phyloP scores from a whole-genome alignment of 2,888 invertebrate genomes.

The Lottia scabra region DNA sequence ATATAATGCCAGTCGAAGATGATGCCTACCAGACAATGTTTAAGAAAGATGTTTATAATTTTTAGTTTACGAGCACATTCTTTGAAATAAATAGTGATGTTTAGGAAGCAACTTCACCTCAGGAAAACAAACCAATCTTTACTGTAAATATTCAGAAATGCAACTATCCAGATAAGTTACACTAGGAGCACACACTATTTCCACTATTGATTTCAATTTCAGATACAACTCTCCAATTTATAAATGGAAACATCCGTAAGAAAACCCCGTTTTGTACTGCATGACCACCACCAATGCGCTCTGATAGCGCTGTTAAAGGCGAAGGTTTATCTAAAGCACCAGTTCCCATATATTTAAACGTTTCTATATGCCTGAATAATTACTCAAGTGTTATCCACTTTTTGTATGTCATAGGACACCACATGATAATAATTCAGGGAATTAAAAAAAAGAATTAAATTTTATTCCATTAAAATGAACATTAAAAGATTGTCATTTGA shows the following conservation, averaged over 20 bases:
- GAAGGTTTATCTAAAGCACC: slow-evolving; percentile 25
- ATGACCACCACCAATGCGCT: slow-evolving; percentile 24
- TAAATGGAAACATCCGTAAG: slow-evolving; percentile 20
- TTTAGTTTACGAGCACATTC: slow-evolving; percentile 25
- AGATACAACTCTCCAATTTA: slow-evolving; percentile 26
- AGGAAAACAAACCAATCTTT: slow-evolving; percentile 18
- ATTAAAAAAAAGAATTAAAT: slow-evolving; percentile 19
- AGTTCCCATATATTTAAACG: slow-evolving; percentile 1
- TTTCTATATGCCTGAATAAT: slow-evolving; percentile 14
- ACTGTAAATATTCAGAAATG: slow-evolving; percentile 19
- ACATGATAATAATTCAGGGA: slow-evolving; percentile 25
- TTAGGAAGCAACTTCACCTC: slow-evolving; percentile 18
- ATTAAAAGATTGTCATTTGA: not conserved
- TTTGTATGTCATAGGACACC: slow-evolving; percentile 25
- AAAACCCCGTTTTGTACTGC: slow-evolving; percentile 32
- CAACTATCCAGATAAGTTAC: slow-evolving; percentile 19
- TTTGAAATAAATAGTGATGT: slow-evolving; percentile 35
- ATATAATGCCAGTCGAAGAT: not conserved
- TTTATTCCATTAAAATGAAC: slow-evolving; percentile 10
- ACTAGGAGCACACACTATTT: slow-evolving; percentile 19
- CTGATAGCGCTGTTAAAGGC: not conserved
- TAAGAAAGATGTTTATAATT: slow-evolving; percentile 28
- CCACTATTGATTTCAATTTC: slow-evolving; percentile 21
- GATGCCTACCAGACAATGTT: not conserved
- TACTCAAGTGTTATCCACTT: slow-evolving; percentile 17